Evolutionary conservation across 2,113 vertebrate species (phyloP), one percentile per base, ranked within the genome.

Genomic region (Microtus ochrogaster): DNA sequence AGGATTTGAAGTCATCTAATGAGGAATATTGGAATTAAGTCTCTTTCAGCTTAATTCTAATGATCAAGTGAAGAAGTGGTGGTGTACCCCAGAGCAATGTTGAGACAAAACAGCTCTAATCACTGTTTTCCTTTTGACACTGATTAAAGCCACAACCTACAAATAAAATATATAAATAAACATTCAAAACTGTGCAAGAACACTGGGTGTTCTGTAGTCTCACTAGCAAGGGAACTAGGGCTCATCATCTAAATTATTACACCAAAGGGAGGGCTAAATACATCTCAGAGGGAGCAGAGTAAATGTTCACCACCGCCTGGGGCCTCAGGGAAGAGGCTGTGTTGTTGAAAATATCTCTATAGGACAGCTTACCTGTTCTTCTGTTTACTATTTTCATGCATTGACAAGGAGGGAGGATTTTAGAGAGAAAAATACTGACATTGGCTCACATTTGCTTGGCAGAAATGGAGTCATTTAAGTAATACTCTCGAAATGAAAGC

Each of bases 1-100:
- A 19, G 16, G 3, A 16, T 9, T 17, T 28, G 63, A 36, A 72
- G 39, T 65, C 30, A 73, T 33, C 85, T 39, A 33, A 26, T 21
- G 49, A 52, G 12, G 22, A 78, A 39, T 47, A 66, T 21, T 72
- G 74, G 47, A 26, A 16, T 36, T 44, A 44, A 73, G 28, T 65
- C 39, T 16, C 21, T 21, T 92, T 76, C n/a, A 81, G 39, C 17
- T 26, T 21, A 87, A 36, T 58, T 87, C 17, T 58, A 39, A 68
- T 44, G 30, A 47, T 19, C n/a, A 76, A 26, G 41, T 65, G 14
- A 21, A 81, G 44, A 74, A 16, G 19, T 78, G 14, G 0, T 0
- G 4, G 1, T 1, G 3, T 1, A 19, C 33, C 36, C 2, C 10
- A 30, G 61, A 52, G 19, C 6, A 65, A 14, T 11, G 13, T 36